Evolutionary conservation across 1,140 invertebrate genomes (phyloP).

Genomic region (Sarcophaga peregrina): DNA sequence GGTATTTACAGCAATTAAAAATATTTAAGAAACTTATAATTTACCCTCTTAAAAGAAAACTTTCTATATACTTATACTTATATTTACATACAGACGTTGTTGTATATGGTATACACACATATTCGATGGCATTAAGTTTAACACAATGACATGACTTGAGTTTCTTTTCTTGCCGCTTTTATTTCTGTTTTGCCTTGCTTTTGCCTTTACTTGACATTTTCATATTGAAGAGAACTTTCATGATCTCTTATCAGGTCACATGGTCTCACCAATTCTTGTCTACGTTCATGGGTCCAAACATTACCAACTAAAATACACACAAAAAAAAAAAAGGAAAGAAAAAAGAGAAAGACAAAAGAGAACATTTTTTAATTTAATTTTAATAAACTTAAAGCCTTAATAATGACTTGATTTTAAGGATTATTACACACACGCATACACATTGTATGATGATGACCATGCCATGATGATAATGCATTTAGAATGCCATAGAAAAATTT

Average conservation of each 20-base stretch:
- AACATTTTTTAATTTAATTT: no score
- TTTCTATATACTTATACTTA: slow-evolving; percentile 11
- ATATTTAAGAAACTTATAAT: background rate
- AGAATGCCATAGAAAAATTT: slow-evolving; percentile 74
- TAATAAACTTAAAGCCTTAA: background rate
- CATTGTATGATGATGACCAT: slow-evolving; percentile 67
- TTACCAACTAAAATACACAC: slow-evolving; percentile 79
- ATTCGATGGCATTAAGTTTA: background rate
- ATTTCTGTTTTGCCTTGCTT: no score
- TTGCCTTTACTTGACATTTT: slow-evolving; percentile 37
- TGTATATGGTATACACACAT: background rate
- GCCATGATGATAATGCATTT: slow-evolving; percentile 67
- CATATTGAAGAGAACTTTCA: slow-evolving; percentile 55
- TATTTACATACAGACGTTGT: background rate
- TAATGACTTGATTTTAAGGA: background rate
- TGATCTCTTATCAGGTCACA: slow-evolving; percentile 72
- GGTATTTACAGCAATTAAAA: background rate
- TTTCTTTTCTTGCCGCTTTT: background rate
- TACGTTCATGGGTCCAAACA: slow-evolving; percentile 93
- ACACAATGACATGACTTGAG: slow-evolving; percentile 25
- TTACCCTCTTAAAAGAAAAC: background rate
- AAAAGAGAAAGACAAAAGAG: background rate
- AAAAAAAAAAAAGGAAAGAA: slow-evolving; percentile 50
- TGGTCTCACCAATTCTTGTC: slow-evolving; percentile 87
- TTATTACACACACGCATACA: background rate